Percentiles rank a stretch among this genome's conserved stretches.
Evolutionary conservation across 2,113 vertebrate genomes (phyloP).

Genomic region (Corapipo altera): DNA sequence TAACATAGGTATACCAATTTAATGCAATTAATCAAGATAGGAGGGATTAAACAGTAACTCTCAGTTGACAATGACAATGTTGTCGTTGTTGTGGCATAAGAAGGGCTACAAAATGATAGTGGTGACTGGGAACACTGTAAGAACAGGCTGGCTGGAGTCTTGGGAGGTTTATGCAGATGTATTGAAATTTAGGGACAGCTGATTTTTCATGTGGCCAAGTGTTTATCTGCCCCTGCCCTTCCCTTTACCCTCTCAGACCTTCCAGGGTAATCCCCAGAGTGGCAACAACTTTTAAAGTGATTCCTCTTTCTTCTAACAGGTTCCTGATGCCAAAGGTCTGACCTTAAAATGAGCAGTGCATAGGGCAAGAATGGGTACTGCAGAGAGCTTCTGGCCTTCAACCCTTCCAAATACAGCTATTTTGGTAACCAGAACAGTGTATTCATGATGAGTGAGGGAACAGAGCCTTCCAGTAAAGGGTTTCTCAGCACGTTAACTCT

Average conservation of each 20-base stretch:
- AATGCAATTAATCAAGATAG: slow-evolving; percentile 48
- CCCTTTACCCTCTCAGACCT: slow-evolving; percentile 6
- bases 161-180: background rate
- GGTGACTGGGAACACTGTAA: background rate
- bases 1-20: slow-evolving; percentile 24
- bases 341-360: slow-evolving; percentile 38
- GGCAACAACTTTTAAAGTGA: slow-evolving; percentile 30
- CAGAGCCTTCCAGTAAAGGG: background rate
- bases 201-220: background rate
- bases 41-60: slow-evolving; percentile 47
- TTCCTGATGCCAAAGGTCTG: slow-evolving; percentile 67
- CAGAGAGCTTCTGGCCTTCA: slow-evolving; percentile 6
- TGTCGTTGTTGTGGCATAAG: background rate
- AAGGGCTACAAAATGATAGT: background rate
- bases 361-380: slow-evolving; percentile 1
- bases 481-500: slow-evolving; percentile 25
- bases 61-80: background rate
- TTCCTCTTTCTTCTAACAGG: slow-evolving; percentile 46
- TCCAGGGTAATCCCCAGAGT: background rate
- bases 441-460: background rate
- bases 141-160: background rate
- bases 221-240: slow-evolving; percentile 47
- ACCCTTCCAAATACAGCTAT: background rate
- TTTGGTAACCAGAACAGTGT: background rate
- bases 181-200: background rate